A percentile compares a stretch with the other conserved stretches of the same genome.
These are phyloP conservation scores for Eulemur macaco DNA, from an alignment of 2,113 vertebrate species.

Conservation along the genomic window DNA sequence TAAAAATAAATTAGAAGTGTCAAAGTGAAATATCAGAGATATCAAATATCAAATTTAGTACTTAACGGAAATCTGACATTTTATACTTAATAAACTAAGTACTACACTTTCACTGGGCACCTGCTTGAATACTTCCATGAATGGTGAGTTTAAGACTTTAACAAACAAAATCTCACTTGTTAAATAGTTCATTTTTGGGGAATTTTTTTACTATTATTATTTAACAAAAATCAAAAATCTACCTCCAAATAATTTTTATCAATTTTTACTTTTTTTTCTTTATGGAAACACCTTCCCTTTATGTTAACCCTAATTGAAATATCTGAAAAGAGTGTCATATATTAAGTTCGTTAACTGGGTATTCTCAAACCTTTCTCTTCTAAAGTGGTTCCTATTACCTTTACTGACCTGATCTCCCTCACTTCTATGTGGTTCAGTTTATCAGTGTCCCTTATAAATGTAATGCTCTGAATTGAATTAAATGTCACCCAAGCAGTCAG, in stretches of 20 bases:
- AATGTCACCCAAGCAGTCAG: fast-evolving
- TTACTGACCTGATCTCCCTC: background rate
- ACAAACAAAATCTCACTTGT: background rate
- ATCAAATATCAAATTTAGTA: too few species aligned
- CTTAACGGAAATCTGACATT: too few species aligned
- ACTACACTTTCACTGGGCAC: background rate
- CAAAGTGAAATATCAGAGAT: too few species aligned
- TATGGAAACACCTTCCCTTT: background rate
- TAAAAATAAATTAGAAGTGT: too few species aligned
- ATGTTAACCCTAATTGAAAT: background rate
- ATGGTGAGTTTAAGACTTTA: background rate
- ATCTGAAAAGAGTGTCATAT: background rate
- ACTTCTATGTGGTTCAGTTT: background rate
- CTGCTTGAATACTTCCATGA: background rate
- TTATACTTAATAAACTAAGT: too few species aligned
- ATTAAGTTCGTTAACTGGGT: background rate
- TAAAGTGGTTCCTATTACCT: background rate
- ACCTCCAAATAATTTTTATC: background rate
- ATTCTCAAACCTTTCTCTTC: background rate
- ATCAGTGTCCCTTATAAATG: background rate
- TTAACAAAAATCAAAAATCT: background rate
- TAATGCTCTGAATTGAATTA: background rate
- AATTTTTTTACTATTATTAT: background rate
- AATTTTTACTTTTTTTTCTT: background rate
- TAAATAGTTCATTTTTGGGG: background rate